Evolutionary conservation across 2,797 vertebrate genomes (phyloP).

Genomic region (Anolis apletophallus): DNA sequence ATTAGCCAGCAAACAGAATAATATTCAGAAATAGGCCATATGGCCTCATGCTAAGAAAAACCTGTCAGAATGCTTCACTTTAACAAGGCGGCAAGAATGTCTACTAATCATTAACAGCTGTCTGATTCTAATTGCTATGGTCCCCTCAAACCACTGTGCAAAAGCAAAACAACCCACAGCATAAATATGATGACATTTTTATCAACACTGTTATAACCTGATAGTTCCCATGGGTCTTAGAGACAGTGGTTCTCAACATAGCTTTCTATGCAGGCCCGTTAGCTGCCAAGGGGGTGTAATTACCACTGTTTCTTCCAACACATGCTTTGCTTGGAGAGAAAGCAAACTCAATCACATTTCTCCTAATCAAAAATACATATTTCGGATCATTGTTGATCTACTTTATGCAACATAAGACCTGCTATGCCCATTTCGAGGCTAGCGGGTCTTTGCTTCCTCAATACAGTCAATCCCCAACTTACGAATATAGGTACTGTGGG

Average conservation of each 20-base stretch:
- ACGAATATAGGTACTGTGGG: too few relatives aligned
- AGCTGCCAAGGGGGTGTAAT: too few relatives aligned
- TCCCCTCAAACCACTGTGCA: constrained; percentile 3
- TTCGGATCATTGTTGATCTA: background rate
- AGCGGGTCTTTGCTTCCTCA: background rate
- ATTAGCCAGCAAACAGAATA: constrained; percentile 33
- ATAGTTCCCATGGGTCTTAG: background rate
- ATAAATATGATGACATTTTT: constrained; percentile 11
- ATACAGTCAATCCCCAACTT: too few relatives aligned
- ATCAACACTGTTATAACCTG: background rate
- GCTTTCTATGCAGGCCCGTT: too few relatives aligned
- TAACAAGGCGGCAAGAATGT: constrained; percentile 7
- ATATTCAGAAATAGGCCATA: constrained; percentile 19
- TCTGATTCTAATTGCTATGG: constrained; percentile 22
- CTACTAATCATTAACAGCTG: constrained; percentile 32
- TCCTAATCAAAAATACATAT: background rate
- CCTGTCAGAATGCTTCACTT: constrained; percentile 40
- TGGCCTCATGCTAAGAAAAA: background rate
- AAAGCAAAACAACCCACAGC: constrained; percentile 9
- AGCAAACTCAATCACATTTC: background rate
- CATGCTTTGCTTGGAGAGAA: background rate
- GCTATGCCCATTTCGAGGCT: background rate
- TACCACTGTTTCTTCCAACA: background rate
- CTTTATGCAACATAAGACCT: background rate
- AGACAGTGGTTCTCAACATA: background rate